Base-by-base conservation (phyloP, 1,140 invertebrate species). In the Panulirus ornatus region DNA sequence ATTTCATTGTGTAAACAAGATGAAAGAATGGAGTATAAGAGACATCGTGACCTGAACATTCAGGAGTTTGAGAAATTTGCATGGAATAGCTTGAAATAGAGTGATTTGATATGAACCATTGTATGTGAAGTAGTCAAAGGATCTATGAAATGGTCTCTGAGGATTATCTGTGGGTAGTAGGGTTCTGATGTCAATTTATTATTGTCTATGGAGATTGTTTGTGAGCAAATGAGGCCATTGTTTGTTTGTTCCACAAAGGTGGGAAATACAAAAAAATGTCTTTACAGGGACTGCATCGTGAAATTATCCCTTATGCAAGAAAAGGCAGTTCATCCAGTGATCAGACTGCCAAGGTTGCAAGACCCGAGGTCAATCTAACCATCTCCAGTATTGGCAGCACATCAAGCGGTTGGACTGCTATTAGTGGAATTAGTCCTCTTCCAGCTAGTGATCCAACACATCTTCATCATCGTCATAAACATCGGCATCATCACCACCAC, bases 381-480 rank as follows among this genome's bases (percentile, higher is more conserved):
- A n/a, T 42, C 22, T 84, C 82, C 22, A 84, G 82, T 34, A 30
- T 70, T 9, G 82, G 82, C 34, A 84, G 82, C 42, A 70, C 40
- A 6, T 42, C 34, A 1, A 84, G 82, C 34, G 71, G 71, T n/a
- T 84, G 82, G 82, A 84, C 82, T 14, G 82, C 27, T 14, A 84
- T 84, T 14, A 84, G 82, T 34, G 82, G 82, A 5, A 84, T 84
- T 40, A 84, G 82, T 71, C 82, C 82, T 44, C 82, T 84, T 30
- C 82, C 82, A n/a, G 54, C 82, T 1, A 84, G 82, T 40, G 58
- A 70, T 27, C 58, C 82, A 58, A 22, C 8, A 8, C 51, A 58
- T 19, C 51, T 2, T 19, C 22, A 6, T 22, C 51, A 19, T 19
- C 19, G 30, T 63, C 22, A 63, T 27, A n/a, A 63, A n/a, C 58